Evolutionary conservation across 2,888 invertebrate genomes (phyloP).

Genomic region (Caenorhabditis sp.): DNA sequence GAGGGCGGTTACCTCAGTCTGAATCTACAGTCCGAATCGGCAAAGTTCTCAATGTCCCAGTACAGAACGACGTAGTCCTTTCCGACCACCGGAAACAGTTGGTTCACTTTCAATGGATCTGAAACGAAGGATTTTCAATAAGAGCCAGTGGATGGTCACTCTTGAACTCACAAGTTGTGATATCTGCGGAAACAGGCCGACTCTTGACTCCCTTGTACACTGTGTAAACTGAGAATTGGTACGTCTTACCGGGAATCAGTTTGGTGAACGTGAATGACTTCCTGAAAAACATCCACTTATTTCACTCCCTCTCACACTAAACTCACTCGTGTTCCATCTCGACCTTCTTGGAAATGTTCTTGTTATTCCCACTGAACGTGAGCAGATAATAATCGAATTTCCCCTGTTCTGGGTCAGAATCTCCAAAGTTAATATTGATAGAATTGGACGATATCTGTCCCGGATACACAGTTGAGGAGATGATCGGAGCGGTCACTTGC

Average conservation of each 20-base stretch:
- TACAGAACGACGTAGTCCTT: slow-evolving; percentile 74
- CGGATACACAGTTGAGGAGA: slow-evolving; percentile 76
- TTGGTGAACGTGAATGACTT: slow-evolving; percentile 78
- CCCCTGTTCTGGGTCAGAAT: slow-evolving; percentile 76
- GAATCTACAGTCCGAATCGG: slow-evolving; percentile 75
- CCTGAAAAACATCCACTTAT: slow-evolving; percentile 56
- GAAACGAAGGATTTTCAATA: slow-evolving; percentile 48
- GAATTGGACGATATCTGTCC: slow-evolving; percentile 77
- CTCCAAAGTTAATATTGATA: slow-evolving; percentile 78
- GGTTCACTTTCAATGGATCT: slow-evolving; percentile 78
- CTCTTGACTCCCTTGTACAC: slow-evolving; percentile 74
- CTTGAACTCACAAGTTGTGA: slow-evolving; percentile 74
- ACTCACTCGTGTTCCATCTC: slow-evolving; percentile 73
- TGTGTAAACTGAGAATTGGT: slow-evolving; percentile 74
- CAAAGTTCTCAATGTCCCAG: slow-evolving; percentile 78
- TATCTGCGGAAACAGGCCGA: slow-evolving; percentile 72
- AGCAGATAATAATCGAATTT: slow-evolving; percentile 75
- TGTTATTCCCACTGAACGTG: slow-evolving; percentile 72
- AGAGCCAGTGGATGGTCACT: too few relatives aligned
- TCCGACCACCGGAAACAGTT: slow-evolving; percentile 75
- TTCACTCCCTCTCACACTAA: neutral
- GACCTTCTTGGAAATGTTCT: slow-evolving; percentile 76
- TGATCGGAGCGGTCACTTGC: slow-evolving; percentile 78
- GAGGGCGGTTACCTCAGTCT: slow-evolving; percentile 65
- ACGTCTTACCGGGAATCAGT: slow-evolving; percentile 77